phyloP scores from a whole-genome alignment of 2,888 invertebrate genomes.

The Aphodius sticticus region DNA sequence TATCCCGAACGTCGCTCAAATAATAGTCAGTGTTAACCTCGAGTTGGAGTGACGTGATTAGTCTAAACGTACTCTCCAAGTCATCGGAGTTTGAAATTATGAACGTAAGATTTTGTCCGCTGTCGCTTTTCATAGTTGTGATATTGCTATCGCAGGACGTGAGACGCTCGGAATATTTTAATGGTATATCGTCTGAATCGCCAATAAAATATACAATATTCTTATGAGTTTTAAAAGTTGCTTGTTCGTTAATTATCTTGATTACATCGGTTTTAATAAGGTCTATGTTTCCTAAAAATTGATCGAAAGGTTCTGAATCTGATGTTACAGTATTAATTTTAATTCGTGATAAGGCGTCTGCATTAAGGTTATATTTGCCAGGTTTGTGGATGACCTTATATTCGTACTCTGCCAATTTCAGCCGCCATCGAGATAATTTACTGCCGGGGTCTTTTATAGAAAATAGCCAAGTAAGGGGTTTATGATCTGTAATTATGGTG shows the following conservation, averaged over 20 bases:
- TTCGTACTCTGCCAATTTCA: constrained; percentile 18
- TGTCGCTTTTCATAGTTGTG: background rate
- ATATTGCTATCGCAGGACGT: background rate
- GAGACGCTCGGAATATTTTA: background rate
- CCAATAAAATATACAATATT: background rate
- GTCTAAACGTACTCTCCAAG: background rate
- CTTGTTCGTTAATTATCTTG: constrained; percentile 12
- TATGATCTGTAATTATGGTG: constrained; percentile 22
- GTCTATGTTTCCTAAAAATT: background rate
- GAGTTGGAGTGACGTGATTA: background rate
- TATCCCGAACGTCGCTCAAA: background rate
- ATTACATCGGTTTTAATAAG: background rate
- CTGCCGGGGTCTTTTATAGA: constrained; percentile 12
- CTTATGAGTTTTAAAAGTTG: background rate
- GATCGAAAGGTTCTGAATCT: background rate
- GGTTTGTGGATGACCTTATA: constrained; percentile 19
- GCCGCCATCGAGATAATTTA: constrained; percentile 9
- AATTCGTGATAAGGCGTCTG: constrained; percentile 17
- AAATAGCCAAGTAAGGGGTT: constrained; percentile 12
- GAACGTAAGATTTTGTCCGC: background rate
- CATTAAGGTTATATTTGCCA: constrained; percentile 18
- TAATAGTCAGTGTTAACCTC: background rate
- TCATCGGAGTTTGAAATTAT: background rate
- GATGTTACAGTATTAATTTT: background rate
- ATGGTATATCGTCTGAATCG: background rate